Conservation (phyloP, 2,888 invertebrate genomes). For the Cabera pusaria region DNA sequence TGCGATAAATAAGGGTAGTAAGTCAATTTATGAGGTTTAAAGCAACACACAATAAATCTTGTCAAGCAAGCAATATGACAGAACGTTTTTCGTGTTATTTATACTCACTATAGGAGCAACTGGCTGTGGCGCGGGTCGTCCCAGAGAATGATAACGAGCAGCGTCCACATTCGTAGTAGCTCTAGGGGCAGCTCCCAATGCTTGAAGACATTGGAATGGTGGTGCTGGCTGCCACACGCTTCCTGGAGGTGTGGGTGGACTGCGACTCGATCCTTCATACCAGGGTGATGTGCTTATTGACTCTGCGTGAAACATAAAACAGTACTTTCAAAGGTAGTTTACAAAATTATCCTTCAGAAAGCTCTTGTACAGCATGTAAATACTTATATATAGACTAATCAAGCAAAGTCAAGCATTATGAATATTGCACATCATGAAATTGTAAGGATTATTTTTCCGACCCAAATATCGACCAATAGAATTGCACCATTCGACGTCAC, state of each 20-base stretch:
- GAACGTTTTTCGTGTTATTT: not conserved
- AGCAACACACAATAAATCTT: too few relatives aligned
- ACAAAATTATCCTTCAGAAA: too few relatives aligned
- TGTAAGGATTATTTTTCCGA: too few relatives aligned
- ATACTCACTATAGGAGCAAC: conserved; percentile 42
- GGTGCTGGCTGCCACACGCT: conserved; percentile 76
- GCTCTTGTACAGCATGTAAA: too few relatives aligned
- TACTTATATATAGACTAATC: too few relatives aligned
- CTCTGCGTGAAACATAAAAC: conserved; percentile 42
- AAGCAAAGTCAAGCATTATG: too few relatives aligned
- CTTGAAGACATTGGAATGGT: conserved; percentile 67
- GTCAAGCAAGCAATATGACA: not conserved
- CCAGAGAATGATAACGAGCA: conserved; percentile 66
- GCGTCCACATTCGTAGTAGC: conserved; percentile 67
- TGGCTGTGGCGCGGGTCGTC: conserved; percentile 53
- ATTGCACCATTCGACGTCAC: too few relatives aligned
- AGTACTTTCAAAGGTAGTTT: too few relatives aligned
- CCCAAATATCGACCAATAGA: too few relatives aligned
- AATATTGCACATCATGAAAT: too few relatives aligned
- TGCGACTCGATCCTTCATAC: conserved; percentile 47
- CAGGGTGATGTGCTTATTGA: conserved; percentile 49
- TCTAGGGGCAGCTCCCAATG: conserved; percentile 65
- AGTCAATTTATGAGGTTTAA: too few relatives aligned
- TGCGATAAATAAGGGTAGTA: too few relatives aligned
- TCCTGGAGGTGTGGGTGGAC: conserved; percentile 66